Conservation (phyloP, 2,113 vertebrate genomes). For the Dasyornis broadbenti region DNA sequence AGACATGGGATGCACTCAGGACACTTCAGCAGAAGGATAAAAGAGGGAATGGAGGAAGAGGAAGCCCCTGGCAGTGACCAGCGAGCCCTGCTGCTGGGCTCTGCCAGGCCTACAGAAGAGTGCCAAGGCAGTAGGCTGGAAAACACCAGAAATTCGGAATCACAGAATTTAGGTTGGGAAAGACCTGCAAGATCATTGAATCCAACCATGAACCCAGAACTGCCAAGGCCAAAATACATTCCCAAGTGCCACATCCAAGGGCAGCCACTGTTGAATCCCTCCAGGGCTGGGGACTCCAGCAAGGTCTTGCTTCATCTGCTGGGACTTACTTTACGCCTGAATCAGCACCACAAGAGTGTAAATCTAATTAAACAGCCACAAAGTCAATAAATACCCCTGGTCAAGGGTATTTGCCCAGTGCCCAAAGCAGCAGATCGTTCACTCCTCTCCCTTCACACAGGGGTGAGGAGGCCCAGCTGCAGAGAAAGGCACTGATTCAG, state of each 20-base stretch:
- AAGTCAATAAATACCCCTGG: neutral
- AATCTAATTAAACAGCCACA: neutral
- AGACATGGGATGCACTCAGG: neutral
- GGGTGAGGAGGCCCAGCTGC: neutral
- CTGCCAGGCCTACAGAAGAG: neutral
- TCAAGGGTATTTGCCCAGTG: neutral
- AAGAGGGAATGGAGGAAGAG: neutral
- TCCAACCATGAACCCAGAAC: neutral
- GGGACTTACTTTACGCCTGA: neutral
- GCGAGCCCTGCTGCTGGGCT: rapidly evolving
- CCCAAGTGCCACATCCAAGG: neutral
- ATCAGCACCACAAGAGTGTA: neutral
- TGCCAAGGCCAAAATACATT: neutral
- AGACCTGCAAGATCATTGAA: neutral
- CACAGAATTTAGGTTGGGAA: neutral
- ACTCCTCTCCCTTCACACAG: neutral
- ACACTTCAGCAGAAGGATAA: neutral
- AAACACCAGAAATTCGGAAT: neutral
- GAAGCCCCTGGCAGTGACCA: neutral
- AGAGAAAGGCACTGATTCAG: neutral
- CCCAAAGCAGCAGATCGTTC: neutral
- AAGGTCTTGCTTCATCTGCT: neutral
- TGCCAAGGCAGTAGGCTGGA: neutral
- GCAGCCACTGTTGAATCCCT: neutral
- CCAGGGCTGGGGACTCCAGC: neutral